A percentile compares a stretch with the other conserved stretches of the same genome.
Conservation (phyloP, 2,113 vertebrate genomes). For the Nicator chloris region DNA sequence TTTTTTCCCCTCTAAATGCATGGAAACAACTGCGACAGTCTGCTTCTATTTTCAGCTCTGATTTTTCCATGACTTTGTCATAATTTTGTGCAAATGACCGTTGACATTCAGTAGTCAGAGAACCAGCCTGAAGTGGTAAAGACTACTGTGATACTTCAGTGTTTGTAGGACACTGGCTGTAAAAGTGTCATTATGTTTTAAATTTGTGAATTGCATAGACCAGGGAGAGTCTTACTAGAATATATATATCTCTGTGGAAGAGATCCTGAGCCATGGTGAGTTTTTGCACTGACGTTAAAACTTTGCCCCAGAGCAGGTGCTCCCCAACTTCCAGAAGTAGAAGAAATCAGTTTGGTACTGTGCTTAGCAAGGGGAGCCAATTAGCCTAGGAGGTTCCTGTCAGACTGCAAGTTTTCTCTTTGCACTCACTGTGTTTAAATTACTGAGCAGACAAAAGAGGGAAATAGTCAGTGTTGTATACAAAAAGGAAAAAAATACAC, state of each 20-base stretch:
- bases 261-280: neutral
- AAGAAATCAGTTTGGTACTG: neutral
- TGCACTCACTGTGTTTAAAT: neutral
- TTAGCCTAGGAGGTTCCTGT: neutral
- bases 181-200: neutral
- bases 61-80: neutral
- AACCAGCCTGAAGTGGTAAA: neutral
- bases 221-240: neutral
- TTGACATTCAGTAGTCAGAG: neutral
- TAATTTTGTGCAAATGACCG: neutral
- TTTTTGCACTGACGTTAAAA: neutral
- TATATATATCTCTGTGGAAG: neutral
- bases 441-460: neutral
- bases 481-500: neutral
- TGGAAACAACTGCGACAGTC: neutral
- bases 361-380: neutral
- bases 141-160: neutral
- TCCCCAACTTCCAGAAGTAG: neutral
- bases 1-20: neutral
- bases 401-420: neutral
- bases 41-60: neutral
- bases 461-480: conserved; percentile 13
- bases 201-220: neutral
- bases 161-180: neutral
- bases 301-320: neutral